These are phyloP conservation scores for Cheilosia soror DNA, from an alignment of 2,888 invertebrate species.

Conservation along the genomic window DNA sequence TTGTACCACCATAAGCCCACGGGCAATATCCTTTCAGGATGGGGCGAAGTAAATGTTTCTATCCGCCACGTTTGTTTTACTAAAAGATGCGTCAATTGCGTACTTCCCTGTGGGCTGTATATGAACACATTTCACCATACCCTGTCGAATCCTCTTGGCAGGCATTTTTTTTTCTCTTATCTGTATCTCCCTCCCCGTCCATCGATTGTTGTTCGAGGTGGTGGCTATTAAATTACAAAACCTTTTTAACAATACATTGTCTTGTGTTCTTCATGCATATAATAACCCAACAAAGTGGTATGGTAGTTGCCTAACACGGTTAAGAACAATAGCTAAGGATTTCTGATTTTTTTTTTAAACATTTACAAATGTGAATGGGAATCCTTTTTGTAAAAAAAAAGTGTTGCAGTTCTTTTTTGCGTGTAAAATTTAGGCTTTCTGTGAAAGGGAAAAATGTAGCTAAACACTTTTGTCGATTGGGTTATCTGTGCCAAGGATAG, in stretches of 20 bases:
- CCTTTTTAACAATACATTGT: constrained; percentile 7
- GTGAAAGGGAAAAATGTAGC: background rate
- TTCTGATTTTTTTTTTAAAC: background rate
- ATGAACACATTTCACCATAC: background rate
- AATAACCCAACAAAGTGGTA: background rate
- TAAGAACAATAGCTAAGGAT: background rate
- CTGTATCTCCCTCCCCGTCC: background rate
- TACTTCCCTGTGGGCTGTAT: background rate
- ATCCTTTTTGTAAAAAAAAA: background rate
- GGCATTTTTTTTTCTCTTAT: constrained; percentile 20
- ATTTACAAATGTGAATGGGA: background rate
- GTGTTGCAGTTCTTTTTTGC: background rate
- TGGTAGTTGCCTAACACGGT: background rate
- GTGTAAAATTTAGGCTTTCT: background rate
- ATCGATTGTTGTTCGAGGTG: constrained; percentile 5
- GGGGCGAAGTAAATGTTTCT: constrained; percentile 42
- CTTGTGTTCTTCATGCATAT: background rate
- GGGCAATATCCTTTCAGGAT: constrained; percentile 27
- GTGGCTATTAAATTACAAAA: constrained; percentile 32
- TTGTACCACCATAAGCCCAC: constrained; percentile 20
- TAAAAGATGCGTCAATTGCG: constrained; percentile 52
- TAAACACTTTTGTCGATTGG: constrained; percentile 4
- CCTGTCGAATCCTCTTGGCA: background rate
- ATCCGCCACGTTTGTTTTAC: constrained; percentile 39
- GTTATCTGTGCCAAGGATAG: constrained; percentile 32